A percentile compares a stretch with the other conserved stretches of the same genome.
phyloP scores from a whole-genome alignment of 35 echinoderm and acorn worm species.

The Ophioderma brevispina region DNA sequence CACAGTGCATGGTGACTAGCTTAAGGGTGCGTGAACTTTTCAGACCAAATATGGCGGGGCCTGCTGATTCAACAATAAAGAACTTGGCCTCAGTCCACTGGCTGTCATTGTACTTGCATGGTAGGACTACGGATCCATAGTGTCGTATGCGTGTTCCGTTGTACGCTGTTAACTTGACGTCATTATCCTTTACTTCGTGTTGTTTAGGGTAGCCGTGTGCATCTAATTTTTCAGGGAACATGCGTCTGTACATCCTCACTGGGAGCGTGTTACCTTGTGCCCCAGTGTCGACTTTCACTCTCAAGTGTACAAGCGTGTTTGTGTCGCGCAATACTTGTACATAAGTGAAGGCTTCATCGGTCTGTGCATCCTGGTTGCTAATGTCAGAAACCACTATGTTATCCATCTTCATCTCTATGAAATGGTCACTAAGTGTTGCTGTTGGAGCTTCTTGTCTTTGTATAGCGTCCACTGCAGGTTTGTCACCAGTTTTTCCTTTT shows the following conservation, averaged over 20 bases:
- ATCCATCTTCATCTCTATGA: background rate
- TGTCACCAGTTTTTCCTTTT: no score
- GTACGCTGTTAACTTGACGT: constrained; percentile 22
- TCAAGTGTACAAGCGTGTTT: background rate
- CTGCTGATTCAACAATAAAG: constrained; percentile 19
- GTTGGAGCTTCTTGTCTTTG: background rate
- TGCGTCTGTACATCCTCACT: constrained; percentile 28
- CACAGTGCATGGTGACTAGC: constrained; percentile 17
- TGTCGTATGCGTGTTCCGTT: constrained; percentile 26
- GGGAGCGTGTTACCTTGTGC: constrained; percentile 19
- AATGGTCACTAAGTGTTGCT: background rate
- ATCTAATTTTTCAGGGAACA: constrained; percentile 37
- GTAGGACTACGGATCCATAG: background rate
- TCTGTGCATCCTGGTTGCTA: no score
- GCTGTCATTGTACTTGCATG: background rate
- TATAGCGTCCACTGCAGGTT: background rate
- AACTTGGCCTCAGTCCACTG: background rate
- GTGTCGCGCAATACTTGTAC: background rate
- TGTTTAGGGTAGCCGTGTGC: constrained; percentile 1
- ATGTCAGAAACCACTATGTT: constrained; percentile 1
- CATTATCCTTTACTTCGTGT: background rate
- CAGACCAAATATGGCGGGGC: constrained; percentile 37
- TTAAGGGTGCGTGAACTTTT: background rate
- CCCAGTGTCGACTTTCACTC: constrained; percentile 17
- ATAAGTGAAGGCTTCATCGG: background rate